Percentiles rank a stretch among this genome's conserved stretches.
These are phyloP conservation scores for Ariopsis seemanni DNA, from an alignment of 2,113 vertebrate genomes.

Conservation along the genomic window DNA sequence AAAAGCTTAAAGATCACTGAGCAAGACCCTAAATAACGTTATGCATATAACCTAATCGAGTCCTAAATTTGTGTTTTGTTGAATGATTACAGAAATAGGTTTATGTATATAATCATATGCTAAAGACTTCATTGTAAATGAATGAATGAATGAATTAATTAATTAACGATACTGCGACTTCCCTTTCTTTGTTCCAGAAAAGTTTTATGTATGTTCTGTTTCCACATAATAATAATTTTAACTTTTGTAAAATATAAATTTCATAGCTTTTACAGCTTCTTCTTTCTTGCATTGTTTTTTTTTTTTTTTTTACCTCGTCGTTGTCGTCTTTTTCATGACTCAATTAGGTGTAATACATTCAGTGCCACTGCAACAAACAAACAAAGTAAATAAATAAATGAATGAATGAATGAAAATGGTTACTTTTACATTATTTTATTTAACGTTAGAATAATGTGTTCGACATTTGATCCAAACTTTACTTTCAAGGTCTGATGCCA, in stretches of 20 bases:
- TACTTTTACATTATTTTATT: not conserved
- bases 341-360: not conserved
- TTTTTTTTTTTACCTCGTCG: not conserved
- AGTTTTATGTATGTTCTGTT: not conserved
- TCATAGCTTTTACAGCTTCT: not conserved
- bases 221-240: not conserved
- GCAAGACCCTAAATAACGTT: not conserved
- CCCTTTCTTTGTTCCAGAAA: not conserved
- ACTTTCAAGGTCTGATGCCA: conserved; percentile 53
- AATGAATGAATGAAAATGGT: not conserved
- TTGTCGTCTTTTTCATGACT: not conserved
- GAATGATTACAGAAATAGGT: not conserved
- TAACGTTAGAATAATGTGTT: not conserved
- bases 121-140: not conserved
- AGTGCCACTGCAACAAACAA: not conserved
- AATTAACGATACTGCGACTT: not conserved
- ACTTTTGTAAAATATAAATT: not conserved
- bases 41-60: not conserved
- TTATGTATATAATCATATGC: not conserved
- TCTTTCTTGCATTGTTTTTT: not conserved
- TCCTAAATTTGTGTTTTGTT: not conserved
- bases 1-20: not conserved
- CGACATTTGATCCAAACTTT: not conserved
- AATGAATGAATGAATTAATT: not conserved
- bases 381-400: no score